Conservation (phyloP, 2,888 invertebrate genomes). For the Orthonevra nobilis region DNA sequence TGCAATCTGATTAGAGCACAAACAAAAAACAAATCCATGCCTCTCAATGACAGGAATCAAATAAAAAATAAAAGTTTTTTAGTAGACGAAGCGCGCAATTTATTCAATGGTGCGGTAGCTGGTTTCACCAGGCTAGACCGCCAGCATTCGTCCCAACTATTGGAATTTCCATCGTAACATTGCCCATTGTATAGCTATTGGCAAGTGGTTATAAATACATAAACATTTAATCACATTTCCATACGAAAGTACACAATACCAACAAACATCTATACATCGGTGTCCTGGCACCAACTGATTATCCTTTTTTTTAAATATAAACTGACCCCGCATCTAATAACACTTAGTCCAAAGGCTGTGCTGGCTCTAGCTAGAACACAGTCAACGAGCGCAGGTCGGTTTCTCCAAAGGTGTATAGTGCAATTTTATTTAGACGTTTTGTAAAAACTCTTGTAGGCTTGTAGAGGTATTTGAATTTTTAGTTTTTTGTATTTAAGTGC, state of each 20-base stretch:
- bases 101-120: slow-evolving; percentile 40
- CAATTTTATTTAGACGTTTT: slow-evolving; percentile 14
- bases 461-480: background rate
- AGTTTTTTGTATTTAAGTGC: background rate
- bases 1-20: too few relatives aligned
- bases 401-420: slow-evolving; percentile 17
- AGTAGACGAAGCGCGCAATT: slow-evolving; percentile 45
- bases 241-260: slow-evolving; percentile 30
- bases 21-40: too few relatives aligned
- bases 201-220: slow-evolving; percentile 21
- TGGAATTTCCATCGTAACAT: slow-evolving; percentile 4
- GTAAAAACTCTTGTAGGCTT: too few relatives aligned
- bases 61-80: background rate
- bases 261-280: slow-evolving; percentile 50
- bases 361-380: slow-evolving; percentile 49
- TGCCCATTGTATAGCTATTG: slow-evolving; percentile 29
- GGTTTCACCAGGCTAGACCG: background rate
- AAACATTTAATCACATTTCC: slow-evolving; percentile 55
- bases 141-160: slow-evolving; percentile 14
- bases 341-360: slow-evolving; percentile 57
- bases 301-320: slow-evolving; percentile 63
- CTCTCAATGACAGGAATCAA: too few relatives aligned
- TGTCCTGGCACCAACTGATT: slow-evolving; percentile 68
- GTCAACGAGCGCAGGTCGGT: background rate
- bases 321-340: slow-evolving; percentile 57